phyloP scores from a whole-genome alignment of 2,113 vertebrate genomes.

The Mohoua ochrocephala region DNA sequence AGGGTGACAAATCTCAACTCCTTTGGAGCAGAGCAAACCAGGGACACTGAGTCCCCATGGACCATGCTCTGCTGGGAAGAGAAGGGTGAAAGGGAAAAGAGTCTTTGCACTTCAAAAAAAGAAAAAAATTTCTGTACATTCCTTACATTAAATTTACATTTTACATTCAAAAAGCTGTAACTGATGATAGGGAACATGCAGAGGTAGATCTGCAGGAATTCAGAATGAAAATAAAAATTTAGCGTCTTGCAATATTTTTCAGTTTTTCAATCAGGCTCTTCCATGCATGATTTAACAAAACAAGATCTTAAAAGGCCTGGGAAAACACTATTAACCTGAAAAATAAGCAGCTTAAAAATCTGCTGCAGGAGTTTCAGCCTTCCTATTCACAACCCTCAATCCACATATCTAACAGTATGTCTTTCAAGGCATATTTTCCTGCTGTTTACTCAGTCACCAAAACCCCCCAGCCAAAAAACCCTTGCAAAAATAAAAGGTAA shows the following conservation, averaged over 20 bases:
- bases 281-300: constrained; percentile 5
- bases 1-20: background rate
- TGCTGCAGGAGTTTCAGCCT: background rate
- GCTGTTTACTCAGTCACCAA: background rate
- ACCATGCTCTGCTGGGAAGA: background rate
- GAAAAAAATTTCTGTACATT: background rate
- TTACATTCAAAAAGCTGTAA: background rate
- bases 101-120: background rate
- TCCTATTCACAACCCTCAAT: constrained; percentile 1
- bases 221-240: background rate
- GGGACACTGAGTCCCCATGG: accelerated
- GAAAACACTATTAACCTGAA: constrained; percentile 28
- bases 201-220: background rate
- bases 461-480: background rate
- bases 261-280: background rate
- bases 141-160: background rate
- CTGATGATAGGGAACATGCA: background rate
- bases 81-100: background rate
- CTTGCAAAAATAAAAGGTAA: background rate
- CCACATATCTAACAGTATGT: background rate
- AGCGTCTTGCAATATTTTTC: background rate
- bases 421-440: background rate
- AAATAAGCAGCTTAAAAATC: constrained; percentile 45
- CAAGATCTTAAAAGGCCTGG: constrained; percentile 3
- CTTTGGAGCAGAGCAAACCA: background rate